phyloP scores from a whole-genome alignment of 2,113 vertebrate species.

The Plestiodon gilberti region DNA sequence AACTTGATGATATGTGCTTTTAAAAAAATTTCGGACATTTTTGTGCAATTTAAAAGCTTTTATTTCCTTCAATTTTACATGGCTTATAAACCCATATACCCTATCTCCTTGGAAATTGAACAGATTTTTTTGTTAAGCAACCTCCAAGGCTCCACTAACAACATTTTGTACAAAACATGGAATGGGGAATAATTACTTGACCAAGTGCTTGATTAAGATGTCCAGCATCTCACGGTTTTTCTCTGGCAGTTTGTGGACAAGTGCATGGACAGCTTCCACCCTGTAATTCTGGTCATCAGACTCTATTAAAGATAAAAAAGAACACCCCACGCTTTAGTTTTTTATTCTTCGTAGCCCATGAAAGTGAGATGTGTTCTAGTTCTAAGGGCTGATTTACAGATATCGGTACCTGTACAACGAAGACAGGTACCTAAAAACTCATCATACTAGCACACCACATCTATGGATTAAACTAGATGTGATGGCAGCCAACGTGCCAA shows the following conservation, averaged over 20 bases:
- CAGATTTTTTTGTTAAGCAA: not conserved
- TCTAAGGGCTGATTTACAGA: not conserved
- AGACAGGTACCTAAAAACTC: no score
- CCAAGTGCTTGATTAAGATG: conserved; percentile 92
- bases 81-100: no score
- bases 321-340: not conserved
- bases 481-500: no score
- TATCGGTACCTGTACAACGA: no score
- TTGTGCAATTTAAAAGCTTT: no score
- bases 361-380: not conserved
- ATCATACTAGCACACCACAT: no score
- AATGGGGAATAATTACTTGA: conserved; percentile 80
- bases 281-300: conserved; percentile 97
- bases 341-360: not conserved
- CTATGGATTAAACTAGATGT: no score
- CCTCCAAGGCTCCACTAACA: not conserved
- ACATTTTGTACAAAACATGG: not conserved
- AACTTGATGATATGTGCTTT: no score
- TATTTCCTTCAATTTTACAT: no score
- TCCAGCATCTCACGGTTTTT: conserved; percentile 97
- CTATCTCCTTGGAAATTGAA: no score
- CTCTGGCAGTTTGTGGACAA: conserved; percentile 92
- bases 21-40: no score
- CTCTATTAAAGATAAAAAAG: conserved; percentile 77
- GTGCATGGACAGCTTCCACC: conserved; percentile 90